Percentiles rank a stretch among this genome's conserved stretches.
Evolutionary conservation across 2,888 invertebrate species (phyloP).

Genomic region (Cheilosia variabilis): DNA sequence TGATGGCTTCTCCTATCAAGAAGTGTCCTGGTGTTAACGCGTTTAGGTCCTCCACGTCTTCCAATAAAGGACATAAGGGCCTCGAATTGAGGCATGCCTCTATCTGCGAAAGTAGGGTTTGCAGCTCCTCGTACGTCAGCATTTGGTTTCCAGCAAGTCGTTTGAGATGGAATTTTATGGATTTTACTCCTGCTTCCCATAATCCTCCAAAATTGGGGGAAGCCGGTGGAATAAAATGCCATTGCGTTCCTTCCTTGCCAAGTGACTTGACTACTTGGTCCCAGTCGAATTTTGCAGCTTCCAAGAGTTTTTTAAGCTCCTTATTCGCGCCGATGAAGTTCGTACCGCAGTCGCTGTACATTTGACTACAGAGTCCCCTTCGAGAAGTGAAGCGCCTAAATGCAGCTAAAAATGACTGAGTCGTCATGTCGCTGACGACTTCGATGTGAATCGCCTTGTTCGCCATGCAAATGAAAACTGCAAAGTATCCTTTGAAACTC

Average conservation of each 20-base stretch:
- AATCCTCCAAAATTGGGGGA: slow-evolving; percentile 42
- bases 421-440: too few species aligned
- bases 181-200: neutral
- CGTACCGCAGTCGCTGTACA: slow-evolving; percentile 78
- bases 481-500: slow-evolving; percentile 76
- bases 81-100: slow-evolving; percentile 10
- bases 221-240: slow-evolving; percentile 77
- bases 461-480: too few species aligned
- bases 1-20: slow-evolving; percentile 10
- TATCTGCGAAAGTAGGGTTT: slow-evolving; percentile 4
- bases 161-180: too few species aligned
- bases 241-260: slow-evolving; percentile 63
- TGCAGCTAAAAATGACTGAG: too few species aligned
- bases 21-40: slow-evolving; percentile 15
- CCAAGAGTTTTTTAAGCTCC: slow-evolving; percentile 11
- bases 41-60: slow-evolving; percentile 1
- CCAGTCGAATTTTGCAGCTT: slow-evolving; percentile 3
- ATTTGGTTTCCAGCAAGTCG: neutral
- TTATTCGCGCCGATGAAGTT: slow-evolving; percentile 78
- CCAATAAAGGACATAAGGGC: neutral
- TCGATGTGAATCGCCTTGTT: too few species aligned
- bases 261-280: neutral
- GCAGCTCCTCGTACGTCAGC: slow-evolving; percentile 14
- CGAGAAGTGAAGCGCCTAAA: slow-evolving; percentile 77
- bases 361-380: slow-evolving; percentile 75